phyloP scores from a whole-genome alignment of 2,888 invertebrate genomes.

The Chouioia cunea region DNA sequence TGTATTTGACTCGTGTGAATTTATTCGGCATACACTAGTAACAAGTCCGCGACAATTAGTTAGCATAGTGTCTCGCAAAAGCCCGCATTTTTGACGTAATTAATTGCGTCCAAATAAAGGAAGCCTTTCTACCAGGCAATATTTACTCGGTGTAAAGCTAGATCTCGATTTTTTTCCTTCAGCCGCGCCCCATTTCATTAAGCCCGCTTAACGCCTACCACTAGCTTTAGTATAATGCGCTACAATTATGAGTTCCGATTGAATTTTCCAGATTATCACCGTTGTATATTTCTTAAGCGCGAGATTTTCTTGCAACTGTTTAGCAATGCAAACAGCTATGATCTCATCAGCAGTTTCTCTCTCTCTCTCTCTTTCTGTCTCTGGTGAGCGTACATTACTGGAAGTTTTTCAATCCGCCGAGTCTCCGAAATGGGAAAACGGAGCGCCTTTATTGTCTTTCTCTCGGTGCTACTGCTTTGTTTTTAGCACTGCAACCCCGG shows the following conservation, averaged over 20 bases:
- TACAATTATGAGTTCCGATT: slow-evolving; percentile 34
- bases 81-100: slow-evolving; percentile 21
- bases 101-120: slow-evolving; percentile 8
- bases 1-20: too few relatives aligned
- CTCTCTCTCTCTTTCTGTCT: too few relatives aligned
- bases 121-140: slow-evolving; percentile 10
- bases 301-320: slow-evolving; percentile 14
- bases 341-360: too few relatives aligned
- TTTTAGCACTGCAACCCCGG: neutral
- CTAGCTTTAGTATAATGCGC: neutral
- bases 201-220: slow-evolving; percentile 24
- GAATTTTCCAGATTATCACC: slow-evolving; percentile 30
- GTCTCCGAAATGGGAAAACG: slow-evolving; percentile 5
- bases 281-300: neutral
- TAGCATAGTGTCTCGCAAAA: too few relatives aligned
- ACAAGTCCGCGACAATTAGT: slow-evolving; percentile 16
- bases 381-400: slow-evolving; percentile 8
- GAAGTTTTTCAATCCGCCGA: slow-evolving; percentile 36
- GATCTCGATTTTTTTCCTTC: neutral
- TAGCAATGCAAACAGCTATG: slow-evolving; percentile 18
- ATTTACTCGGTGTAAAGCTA: slow-evolving; percentile 14
- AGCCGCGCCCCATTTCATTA: slow-evolving; percentile 38
- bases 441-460: slow-evolving; percentile 19
- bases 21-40: neutral
- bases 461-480: slow-evolving; percentile 16